phyloP scores from a whole-genome alignment of 2,888 invertebrate genomes.

The Chymomyza caudatula region DNA sequence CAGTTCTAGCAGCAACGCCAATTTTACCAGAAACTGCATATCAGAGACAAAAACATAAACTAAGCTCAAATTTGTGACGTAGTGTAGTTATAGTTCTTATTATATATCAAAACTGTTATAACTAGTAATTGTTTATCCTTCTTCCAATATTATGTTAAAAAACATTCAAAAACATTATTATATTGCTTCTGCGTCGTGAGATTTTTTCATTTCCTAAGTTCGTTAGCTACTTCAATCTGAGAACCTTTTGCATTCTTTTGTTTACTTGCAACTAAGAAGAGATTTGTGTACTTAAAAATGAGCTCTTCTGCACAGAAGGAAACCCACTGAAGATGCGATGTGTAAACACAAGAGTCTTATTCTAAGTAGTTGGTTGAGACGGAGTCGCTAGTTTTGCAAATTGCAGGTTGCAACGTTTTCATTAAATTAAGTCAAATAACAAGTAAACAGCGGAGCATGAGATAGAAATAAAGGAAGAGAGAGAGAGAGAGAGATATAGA shows the following conservation, averaged over 20 bases:
- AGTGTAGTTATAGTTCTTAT: too few species aligned
- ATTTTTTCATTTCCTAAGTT: constrained; percentile 20
- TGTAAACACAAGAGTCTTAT: constrained; percentile 44
- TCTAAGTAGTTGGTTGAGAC: constrained; percentile 47
- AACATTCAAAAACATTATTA: background rate
- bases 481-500: background rate
- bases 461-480: background rate
- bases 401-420: constrained; percentile 73
- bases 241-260: constrained; percentile 49
- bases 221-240: constrained; percentile 28
- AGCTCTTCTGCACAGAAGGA: background rate
- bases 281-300: constrained; percentile 53
- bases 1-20: too few species aligned
- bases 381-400: constrained; percentile 56
- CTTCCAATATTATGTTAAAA: too few species aligned
- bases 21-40: too few species aligned
- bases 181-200: background rate
- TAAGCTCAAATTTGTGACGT: too few species aligned
- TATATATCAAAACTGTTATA: too few species aligned
- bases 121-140: background rate
- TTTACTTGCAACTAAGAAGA: constrained; percentile 37
- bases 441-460: constrained; percentile 37
- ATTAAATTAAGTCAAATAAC: constrained; percentile 69
- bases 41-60: too few species aligned
- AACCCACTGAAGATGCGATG: constrained; percentile 17